Conservation (phyloP, 2,797 vertebrate species). For the Ptychobarbus kaznakovi region DNA sequence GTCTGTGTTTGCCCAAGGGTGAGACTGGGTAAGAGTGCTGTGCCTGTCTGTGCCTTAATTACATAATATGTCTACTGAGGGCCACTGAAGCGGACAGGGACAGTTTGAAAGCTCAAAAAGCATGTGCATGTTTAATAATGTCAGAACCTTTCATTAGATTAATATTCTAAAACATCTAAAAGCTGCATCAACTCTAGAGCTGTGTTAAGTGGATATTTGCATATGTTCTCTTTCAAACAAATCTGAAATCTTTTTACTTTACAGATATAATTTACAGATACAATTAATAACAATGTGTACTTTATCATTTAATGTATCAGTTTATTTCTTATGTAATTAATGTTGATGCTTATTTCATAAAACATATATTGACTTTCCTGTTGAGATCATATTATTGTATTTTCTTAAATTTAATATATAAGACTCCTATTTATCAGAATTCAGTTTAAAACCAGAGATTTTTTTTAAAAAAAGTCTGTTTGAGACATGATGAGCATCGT, state of each 20-base stretch:
- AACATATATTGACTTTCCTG: too few species aligned
- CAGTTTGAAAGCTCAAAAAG: background rate
- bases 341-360: background rate
- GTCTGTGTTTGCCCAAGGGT: slow-evolving; percentile 37
- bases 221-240: background rate
- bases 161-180: background rate
- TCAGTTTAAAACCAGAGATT: too few species aligned
- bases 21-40: slow-evolving; percentile 4
- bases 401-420: background rate
- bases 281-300: background rate
- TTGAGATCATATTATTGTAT: background rate
- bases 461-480: too few species aligned
- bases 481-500: too few species aligned
- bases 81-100: slow-evolving; percentile 5
- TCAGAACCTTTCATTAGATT: background rate
- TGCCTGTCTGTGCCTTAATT: slow-evolving; percentile 23
- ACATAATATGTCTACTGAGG: slow-evolving; percentile 38
- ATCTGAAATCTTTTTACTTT: background rate
- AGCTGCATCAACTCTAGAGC: background rate
- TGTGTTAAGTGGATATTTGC: background rate
- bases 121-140: background rate
- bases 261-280: background rate
- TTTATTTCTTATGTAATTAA: background rate
- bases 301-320: background rate
- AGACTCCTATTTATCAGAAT: too few species aligned